These are phyloP conservation scores for Epistrophella euchroma DNA, from an alignment of 2,888 invertebrate species.

Conservation along the genomic window DNA sequence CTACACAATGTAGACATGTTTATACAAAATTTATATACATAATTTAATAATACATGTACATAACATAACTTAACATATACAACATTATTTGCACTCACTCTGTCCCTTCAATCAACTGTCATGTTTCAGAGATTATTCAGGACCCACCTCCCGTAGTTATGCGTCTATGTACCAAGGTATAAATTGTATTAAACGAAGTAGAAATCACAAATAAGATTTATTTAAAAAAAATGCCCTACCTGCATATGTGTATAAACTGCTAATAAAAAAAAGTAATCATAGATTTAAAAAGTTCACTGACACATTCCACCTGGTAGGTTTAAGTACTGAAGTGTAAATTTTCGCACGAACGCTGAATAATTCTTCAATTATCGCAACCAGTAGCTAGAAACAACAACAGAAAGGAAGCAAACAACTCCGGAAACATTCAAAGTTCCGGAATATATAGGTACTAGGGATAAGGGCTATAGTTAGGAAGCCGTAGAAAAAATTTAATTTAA, in stretches of 20 bases:
- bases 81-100: constrained; percentile 44
- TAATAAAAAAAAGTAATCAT: constrained; percentile 23
- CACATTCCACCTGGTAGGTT: constrained; percentile 50
- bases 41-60: constrained; percentile 37
- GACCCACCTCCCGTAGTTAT: neutral
- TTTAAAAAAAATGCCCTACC: constrained; percentile 15
- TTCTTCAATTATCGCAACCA: constrained; percentile 26
- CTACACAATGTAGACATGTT: neutral
- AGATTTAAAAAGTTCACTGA: constrained; percentile 61
- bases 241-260: constrained; percentile 23
- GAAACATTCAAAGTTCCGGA: constrained; percentile 2
- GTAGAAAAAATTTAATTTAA: neutral
- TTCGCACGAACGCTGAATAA: constrained; percentile 22
- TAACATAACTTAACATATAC: constrained; percentile 24
- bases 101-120: constrained; percentile 43
- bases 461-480: neutral
- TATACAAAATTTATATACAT: constrained; percentile 23
- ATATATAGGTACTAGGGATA: neutral
- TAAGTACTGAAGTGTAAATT: constrained; percentile 13
- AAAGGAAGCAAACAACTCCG: constrained; percentile 2
- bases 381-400: neutral
- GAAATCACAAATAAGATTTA: constrained; percentile 23
- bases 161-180: no score
- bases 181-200: constrained; percentile 6
- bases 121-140: constrained; percentile 10